Evolutionary conservation across 64 coral and sea anemone species (phyloP).

Genomic region (Anthopleura sola): DNA sequence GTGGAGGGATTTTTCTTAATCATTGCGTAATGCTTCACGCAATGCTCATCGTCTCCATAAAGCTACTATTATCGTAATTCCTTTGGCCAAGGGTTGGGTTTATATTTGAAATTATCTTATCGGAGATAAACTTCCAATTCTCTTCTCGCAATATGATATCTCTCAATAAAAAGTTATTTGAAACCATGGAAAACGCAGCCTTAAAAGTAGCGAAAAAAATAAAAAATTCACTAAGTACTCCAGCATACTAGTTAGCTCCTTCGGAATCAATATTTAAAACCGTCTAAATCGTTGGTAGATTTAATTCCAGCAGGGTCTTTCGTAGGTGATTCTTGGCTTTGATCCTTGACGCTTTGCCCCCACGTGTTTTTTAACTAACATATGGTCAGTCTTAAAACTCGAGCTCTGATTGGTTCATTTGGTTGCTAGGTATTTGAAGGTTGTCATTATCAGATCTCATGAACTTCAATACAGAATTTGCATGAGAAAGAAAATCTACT

Average conservation of each 20-base stretch:
- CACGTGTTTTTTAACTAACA: not conserved
- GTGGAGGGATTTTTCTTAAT: no score
- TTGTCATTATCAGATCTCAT: conserved; percentile 4
- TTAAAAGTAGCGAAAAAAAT: not conserved
- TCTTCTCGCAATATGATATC: not conserved
- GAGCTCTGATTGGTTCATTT: not conserved
- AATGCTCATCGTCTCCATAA: no score
- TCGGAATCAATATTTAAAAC: not conserved
- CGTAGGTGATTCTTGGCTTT: no score
- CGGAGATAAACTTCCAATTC: not conserved
- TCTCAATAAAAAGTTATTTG: not conserved
- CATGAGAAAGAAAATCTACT: not conserved
- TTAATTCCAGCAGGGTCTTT: no score
- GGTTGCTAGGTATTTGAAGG: not conserved
- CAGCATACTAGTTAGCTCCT: not conserved
- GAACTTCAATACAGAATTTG: not conserved
- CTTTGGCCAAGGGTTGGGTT: not conserved
- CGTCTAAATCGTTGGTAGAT: no score
- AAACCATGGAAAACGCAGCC: not conserved
- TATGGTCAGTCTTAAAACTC: not conserved
- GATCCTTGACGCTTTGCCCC: not conserved
- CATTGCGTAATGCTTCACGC: no score
- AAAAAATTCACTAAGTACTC: not conserved
- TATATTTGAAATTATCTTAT: not conserved
- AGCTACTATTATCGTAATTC: no score